These are phyloP conservation scores for Trachelipus rathkii DNA, from an alignment of 1,140 invertebrate genomes.

Conservation along the genomic window DNA sequence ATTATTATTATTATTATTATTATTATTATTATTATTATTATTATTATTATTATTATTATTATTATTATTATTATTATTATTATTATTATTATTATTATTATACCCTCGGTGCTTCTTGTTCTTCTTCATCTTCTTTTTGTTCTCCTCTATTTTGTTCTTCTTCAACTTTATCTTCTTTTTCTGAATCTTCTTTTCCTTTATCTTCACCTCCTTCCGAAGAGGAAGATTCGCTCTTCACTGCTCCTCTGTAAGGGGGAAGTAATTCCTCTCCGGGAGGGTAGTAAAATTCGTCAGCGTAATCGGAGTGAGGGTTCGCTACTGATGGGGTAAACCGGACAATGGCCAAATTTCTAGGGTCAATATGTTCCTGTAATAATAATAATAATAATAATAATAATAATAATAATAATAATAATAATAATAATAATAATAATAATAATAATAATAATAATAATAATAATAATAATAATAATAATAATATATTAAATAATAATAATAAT, in stretches of 20 bases:
- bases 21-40: no score
- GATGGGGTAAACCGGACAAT: constrained; percentile 74
- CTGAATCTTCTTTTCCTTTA: neutral
- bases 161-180: neutral
- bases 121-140: neutral
- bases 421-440: neutral
- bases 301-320: constrained; percentile 59
- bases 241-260: neutral
- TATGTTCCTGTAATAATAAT: constrained; percentile 48
- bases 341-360: constrained; percentile 64
- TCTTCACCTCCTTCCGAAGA: neutral
- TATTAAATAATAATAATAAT: no score
- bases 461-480: no score
- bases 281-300: constrained; percentile 73
- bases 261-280: constrained; percentile 58
- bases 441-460: neutral
- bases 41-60: no score
- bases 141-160: neutral
- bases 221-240: neutral
- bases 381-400: neutral
- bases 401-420: neutral
- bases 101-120: neutral
- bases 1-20: no score
- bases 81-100: no score
- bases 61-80: no score